These are phyloP conservation scores for Trissolcus brochymenae DNA, from an alignment of 2,888 invertebrate species.

Conservation along the genomic window DNA sequence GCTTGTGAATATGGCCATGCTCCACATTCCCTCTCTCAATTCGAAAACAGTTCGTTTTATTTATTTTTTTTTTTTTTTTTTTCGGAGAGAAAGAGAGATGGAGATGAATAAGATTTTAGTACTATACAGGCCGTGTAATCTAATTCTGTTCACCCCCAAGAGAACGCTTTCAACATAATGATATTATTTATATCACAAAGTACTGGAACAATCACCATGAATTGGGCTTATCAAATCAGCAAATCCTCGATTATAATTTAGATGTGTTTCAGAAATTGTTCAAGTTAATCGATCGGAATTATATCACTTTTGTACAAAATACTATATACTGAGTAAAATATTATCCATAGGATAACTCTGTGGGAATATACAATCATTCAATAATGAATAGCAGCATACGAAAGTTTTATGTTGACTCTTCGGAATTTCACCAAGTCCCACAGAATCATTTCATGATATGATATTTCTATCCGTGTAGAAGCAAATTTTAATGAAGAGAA, in stretches of 20 bases:
- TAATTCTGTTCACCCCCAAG: conserved; percentile 10
- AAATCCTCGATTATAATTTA: conserved; percentile 19
- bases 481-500: too few relatives aligned
- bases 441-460: too few relatives aligned
- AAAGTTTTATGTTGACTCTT: too few relatives aligned
- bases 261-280: conserved; percentile 2
- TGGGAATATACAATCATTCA: too few relatives aligned
- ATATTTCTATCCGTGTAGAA: too few relatives aligned
- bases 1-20: background rate
- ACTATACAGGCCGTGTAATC: conserved; percentile 4
- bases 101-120: background rate
- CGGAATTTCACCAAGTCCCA: too few relatives aligned
- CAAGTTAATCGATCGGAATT: too few relatives aligned
- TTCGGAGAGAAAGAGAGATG: background rate
- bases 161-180: conserved; percentile 26
- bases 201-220: conserved; percentile 30
- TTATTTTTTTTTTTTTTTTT: background rate
- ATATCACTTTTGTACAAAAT: too few relatives aligned
- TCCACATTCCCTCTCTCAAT: background rate
- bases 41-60: too few relatives aligned
- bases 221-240: conserved; percentile 33
- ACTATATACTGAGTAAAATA: too few relatives aligned
- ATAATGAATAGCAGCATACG: too few relatives aligned
- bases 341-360: too few relatives aligned
- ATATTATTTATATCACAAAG: conserved; percentile 30